Conservation (phyloP, 2,888 invertebrate genomes). For the Nebria brevicollis region DNA sequence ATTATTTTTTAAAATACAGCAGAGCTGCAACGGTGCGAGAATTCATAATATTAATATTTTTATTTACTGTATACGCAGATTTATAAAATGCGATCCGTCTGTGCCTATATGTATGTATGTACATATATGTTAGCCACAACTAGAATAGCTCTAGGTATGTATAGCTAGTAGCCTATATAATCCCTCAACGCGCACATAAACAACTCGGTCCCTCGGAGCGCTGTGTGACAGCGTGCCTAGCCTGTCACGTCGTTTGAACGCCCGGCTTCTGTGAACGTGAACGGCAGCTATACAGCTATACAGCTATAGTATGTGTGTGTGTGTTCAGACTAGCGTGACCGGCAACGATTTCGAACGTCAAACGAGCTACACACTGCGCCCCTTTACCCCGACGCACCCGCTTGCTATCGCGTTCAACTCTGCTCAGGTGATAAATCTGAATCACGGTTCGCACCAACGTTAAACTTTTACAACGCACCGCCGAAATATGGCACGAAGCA, state of each 20-base stretch:
- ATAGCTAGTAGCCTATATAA: neutral
- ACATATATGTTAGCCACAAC: too few relatives aligned
- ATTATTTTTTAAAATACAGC: too few relatives aligned
- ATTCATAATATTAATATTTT: too few relatives aligned
- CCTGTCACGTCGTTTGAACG: conserved; percentile 1
- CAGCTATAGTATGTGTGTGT: neutral
- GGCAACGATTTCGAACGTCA: neutral
- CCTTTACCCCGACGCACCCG: neutral
- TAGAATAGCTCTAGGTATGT: neutral
- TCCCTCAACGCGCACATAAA: conserved; percentile 1
- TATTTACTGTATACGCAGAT: too few relatives aligned
- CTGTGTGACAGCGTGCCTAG: neutral
- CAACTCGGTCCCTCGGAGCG: neutral
- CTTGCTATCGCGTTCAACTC: neutral
- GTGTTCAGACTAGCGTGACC: neutral
- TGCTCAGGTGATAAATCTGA: neutral
- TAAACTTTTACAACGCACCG: neutral
- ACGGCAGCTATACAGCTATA: neutral
- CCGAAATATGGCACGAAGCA: neutral
- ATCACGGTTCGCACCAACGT: neutral
- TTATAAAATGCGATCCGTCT: too few relatives aligned
- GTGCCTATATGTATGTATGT: too few relatives aligned
- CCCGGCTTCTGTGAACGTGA: neutral
- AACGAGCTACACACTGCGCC: neutral
- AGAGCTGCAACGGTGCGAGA: too few relatives aligned